These are phyloP conservation scores for Orientallactaga bullata DNA, from an alignment of 2,113 vertebrate genomes.

Conservation along the genomic window DNA sequence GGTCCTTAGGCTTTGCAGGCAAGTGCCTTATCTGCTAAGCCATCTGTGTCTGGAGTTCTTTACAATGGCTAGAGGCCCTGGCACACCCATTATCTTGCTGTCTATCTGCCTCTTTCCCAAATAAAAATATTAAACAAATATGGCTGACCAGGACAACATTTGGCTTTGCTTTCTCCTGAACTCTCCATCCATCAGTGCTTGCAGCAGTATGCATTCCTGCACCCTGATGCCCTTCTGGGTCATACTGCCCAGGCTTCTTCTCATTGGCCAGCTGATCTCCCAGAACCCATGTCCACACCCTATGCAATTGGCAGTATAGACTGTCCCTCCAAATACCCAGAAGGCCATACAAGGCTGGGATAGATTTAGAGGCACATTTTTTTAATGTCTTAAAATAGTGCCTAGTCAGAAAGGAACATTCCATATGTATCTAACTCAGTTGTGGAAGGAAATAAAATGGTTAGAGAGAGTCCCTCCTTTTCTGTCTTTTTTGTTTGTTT, in stretches of 20 bases:
- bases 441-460: slow-evolving; percentile 59
- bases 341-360: slow-evolving; percentile 19
- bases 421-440: slow-evolving; percentile 68
- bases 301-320: not conserved
- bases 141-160: not conserved
- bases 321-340: not conserved
- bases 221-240: not conserved
- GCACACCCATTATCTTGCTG: no score
- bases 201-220: not conserved
- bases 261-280: not conserved
- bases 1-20: no score
- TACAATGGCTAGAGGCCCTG: no score
- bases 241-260: not conserved
- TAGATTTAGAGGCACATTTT: slow-evolving; percentile 57
- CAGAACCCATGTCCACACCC: not conserved
- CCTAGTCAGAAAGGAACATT: slow-evolving; percentile 58
- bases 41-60: no score
- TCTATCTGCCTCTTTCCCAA: no score
- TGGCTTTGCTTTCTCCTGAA: not conserved
- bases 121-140: not conserved
- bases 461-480: not conserved
- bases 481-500: no score
- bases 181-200: not conserved
- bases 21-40: no score
- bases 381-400: slow-evolving; percentile 64